Conservation (phyloP, 2,113 vertebrate species). For the Perca flavescens region DNA sequence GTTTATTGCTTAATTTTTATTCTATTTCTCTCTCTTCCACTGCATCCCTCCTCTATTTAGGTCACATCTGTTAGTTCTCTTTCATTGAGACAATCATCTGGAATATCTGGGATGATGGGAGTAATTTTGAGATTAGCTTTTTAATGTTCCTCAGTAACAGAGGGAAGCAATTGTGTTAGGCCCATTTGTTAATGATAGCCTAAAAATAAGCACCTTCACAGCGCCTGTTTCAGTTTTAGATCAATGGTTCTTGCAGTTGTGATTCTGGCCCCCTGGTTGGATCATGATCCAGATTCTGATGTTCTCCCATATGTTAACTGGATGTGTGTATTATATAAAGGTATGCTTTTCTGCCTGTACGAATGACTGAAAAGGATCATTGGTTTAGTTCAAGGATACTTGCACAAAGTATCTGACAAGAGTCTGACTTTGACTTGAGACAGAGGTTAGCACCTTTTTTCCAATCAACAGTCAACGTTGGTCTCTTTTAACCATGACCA, state of each 20-base stretch:
- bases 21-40: background rate
- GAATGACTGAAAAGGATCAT: background rate
- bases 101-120: constrained; percentile 74
- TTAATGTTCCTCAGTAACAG: constrained; percentile 75
- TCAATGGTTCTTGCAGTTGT: constrained; percentile 19
- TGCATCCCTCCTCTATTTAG: constrained; percentile 47
- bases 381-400: background rate
- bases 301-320: constrained; percentile 21
- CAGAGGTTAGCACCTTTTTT: background rate
- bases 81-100: constrained; percentile 73
- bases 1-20: background rate
- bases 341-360: background rate
- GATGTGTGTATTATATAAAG: background rate
- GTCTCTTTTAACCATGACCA: background rate
- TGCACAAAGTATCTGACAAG: background rate
- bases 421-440: background rate
- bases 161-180: constrained; percentile 66
- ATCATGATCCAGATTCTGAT: constrained; percentile 16
- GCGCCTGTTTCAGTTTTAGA: constrained; percentile 11
- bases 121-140: constrained; percentile 82
- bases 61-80: constrained; percentile 77
- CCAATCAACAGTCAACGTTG: background rate
- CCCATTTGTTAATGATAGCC: constrained; percentile 68
- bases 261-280: constrained; percentile 6
- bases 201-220: constrained; percentile 63